phyloP scores from a whole-genome alignment of 2,888 invertebrate species.

The Caenorhabditis doughertyi region DNA sequence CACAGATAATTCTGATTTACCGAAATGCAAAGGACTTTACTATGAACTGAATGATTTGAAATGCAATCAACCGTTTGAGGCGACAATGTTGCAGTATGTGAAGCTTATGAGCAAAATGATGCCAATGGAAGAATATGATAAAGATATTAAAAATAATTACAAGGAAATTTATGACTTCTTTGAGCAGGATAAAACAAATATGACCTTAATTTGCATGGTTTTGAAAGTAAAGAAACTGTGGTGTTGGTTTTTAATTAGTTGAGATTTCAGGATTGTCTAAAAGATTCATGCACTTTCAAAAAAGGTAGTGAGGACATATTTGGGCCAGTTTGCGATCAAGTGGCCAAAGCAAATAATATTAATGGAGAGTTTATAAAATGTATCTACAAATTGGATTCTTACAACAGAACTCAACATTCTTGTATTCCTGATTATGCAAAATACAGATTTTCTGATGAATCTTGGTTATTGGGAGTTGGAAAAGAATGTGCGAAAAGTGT shows the following conservation, averaged over 20 bases:
- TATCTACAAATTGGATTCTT: not conserved
- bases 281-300: not conserved
- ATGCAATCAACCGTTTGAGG: not conserved
- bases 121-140: not conserved
- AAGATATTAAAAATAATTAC: not conserved
- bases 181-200: not conserved
- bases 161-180: not conserved
- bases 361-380: not conserved
- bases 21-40: not conserved
- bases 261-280: not conserved
- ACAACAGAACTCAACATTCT: not conserved
- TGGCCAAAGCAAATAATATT: not conserved
- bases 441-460: too few relatives aligned
- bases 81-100: not conserved
- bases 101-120: not conserved
- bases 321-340: not conserved
- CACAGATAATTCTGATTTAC: not conserved
- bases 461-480: not conserved
- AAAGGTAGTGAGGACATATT: not conserved
- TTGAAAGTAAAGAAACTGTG: conserved; percentile 1
- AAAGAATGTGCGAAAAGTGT: not conserved
- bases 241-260: not conserved
- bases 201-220: not conserved
- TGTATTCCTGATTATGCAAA: not conserved
- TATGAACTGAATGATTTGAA: conserved; percentile 9